These are phyloP conservation scores for Neocrepidodera transversa DNA, from an alignment of 2,888 invertebrate genomes.

Conservation along the genomic window DNA sequence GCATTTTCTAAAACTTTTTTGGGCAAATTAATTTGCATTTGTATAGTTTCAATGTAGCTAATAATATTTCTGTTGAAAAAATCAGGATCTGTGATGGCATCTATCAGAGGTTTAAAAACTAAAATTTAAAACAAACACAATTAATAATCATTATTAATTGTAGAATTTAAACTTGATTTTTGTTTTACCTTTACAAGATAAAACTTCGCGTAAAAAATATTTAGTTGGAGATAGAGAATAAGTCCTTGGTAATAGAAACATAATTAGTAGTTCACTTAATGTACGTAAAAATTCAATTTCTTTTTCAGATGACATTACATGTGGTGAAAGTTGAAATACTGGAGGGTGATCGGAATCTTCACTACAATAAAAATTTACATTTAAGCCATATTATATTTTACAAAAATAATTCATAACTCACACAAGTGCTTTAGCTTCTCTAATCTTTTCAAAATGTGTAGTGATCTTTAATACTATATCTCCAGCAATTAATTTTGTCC, in stretches of 20 bases:
- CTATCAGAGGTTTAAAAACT: constrained; percentile 85
- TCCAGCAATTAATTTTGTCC: constrained; percentile 81
- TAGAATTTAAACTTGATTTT: background rate
- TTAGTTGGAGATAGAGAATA: constrained; percentile 81
- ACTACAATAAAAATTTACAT: no score
- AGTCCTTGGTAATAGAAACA: constrained; percentile 80
- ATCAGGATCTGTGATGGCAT: constrained; percentile 87
- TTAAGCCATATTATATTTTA: constrained; percentile 7
- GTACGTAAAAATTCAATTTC: constrained; percentile 84
- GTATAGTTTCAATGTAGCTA: constrained; percentile 81
- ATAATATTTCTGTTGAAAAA: constrained; percentile 89
- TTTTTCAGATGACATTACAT: constrained; percentile 74
- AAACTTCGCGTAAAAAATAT: constrained; percentile 81
- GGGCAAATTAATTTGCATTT: constrained; percentile 79
- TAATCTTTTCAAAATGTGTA: constrained; percentile 84
- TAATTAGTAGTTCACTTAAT: constrained; percentile 82
- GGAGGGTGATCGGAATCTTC: constrained; percentile 70
- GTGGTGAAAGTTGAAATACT: constrained; percentile 76
- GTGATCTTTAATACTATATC: constrained; percentile 84
- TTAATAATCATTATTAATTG: background rate
- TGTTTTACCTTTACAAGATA: constrained; percentile 84
- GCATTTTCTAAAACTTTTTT: constrained; percentile 86
- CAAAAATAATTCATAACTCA: constrained; percentile 7
- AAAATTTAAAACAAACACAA: no score
- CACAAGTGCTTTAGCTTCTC: constrained; percentile 65